These are phyloP conservation scores for Palloptera scutellata DNA, from an alignment of 2,888 invertebrate genomes.

Conservation along the genomic window DNA sequence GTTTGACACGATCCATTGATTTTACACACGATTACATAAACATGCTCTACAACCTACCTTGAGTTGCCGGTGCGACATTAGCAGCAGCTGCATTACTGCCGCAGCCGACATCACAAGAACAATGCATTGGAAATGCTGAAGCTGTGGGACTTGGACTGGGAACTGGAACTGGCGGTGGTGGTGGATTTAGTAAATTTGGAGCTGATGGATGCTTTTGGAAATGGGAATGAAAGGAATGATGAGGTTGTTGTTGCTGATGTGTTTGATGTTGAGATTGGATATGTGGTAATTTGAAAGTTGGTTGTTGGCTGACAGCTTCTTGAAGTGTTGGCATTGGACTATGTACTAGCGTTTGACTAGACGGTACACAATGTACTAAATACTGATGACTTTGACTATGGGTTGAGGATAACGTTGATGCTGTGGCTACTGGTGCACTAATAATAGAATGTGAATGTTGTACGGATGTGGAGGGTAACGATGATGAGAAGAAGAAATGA, in stretches of 20 bases:
- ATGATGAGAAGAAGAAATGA: constrained; percentile 35
- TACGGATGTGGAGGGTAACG: constrained; percentile 16
- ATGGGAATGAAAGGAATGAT: constrained; percentile 53
- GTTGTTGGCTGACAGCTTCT: constrained; percentile 52
- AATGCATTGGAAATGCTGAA: constrained; percentile 52
- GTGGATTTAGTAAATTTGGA: constrained; percentile 55
- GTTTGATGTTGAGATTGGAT: constrained; percentile 37
- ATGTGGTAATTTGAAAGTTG: constrained; percentile 45
- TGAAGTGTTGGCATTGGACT: constrained; percentile 59
- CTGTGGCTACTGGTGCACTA: constrained; percentile 57
- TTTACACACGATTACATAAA: constrained; percentile 17
- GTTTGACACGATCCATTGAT: constrained; percentile 1
- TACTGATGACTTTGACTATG: constrained; percentile 61
- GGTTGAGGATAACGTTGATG: constrained; percentile 52
- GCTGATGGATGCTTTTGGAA: constrained; percentile 61
- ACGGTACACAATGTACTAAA: constrained; percentile 59
- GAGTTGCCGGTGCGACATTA: constrained; percentile 45
- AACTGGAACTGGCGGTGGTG: constrained; percentile 45
- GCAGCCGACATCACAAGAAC: constrained; percentile 59
- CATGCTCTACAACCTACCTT: constrained; percentile 65
- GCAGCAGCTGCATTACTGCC: constrained; percentile 25
- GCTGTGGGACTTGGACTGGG: constrained; percentile 56
- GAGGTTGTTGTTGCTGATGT: constrained; percentile 35
- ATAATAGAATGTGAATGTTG: constrained; percentile 41
- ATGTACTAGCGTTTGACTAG: constrained; percentile 52